A percentile compares a stretch with the other conserved stretches of the same genome.
Conservation (phyloP, 1,140 invertebrate species). For the Rhagoletis zephyria region DNA sequence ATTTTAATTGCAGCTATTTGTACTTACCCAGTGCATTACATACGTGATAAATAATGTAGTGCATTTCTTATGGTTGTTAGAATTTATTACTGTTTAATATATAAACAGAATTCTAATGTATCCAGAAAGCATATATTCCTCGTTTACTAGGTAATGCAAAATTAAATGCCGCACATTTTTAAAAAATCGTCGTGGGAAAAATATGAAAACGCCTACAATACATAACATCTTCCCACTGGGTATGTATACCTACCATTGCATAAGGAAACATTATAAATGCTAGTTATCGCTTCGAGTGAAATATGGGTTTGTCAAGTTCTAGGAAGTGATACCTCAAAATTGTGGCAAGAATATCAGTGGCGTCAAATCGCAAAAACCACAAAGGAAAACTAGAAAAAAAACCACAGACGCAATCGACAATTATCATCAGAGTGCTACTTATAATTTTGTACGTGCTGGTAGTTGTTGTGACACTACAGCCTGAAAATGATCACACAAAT, state of each 20-base stretch:
- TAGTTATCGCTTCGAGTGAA: slow-evolving; percentile 6
- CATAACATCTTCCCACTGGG: not conserved
- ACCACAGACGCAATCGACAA: not conserved
- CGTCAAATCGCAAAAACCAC: slow-evolving; percentile 37
- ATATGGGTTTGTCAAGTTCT: slow-evolving; percentile 25
- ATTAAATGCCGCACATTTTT: no score
- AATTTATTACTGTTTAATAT: not conserved
- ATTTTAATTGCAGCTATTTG: no score
- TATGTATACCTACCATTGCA: not conserved
- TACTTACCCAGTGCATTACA: no score
- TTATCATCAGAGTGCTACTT: slow-evolving; percentile 21
- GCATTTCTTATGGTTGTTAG: no score
- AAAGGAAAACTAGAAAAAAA: not conserved
- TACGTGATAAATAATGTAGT: no score
- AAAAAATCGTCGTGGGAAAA: no score
- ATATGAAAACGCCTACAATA: not conserved
- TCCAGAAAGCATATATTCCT: no score
- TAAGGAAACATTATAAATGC: slow-evolving; percentile 17
- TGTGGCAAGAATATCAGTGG: slow-evolving; percentile 12
- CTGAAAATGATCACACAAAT: not conserved
- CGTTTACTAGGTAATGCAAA: no score
- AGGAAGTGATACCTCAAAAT: slow-evolving; percentile 2
- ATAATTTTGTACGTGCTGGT: not conserved
- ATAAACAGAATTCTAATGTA: not conserved
- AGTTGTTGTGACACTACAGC: no score